Evolutionary conservation across 2,888 invertebrate genomes (phyloP).

Genomic region (Pyrocoelia pectoralis): DNA sequence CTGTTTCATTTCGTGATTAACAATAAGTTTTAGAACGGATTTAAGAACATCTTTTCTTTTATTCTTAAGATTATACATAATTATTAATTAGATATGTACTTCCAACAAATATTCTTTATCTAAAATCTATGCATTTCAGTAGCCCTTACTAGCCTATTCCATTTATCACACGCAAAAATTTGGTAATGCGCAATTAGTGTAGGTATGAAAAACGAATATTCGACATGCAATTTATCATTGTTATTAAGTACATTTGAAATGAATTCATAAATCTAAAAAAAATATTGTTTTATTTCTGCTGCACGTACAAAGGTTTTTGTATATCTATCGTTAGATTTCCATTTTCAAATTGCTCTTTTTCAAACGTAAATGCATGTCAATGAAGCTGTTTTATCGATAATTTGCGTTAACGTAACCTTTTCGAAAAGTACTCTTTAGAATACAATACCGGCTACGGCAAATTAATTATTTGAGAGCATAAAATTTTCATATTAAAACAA

Average conservation of each 20-base stretch:
- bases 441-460: too few species aligned
- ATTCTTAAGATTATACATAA: too few species aligned
- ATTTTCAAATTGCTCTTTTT: background rate
- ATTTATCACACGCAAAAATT: background rate
- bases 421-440: too few species aligned
- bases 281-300: background rate
- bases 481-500: too few species aligned
- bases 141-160: too few species aligned
- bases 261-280: conserved; percentile 1
- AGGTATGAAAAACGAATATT: background rate
- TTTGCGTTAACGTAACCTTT: background rate
- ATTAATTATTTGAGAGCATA: too few species aligned
- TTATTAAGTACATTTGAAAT: background rate
- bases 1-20: too few species aligned
- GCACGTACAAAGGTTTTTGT: background rate
- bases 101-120: too few species aligned
- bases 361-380: background rate
- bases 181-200: background rate
- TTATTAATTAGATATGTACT: too few species aligned
- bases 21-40: too few species aligned
- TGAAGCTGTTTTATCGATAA: background rate
- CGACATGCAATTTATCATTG: background rate
- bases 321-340: background rate
- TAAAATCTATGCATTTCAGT: too few species aligned
- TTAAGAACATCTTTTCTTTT: too few species aligned